Evolutionary conservation across 2,888 invertebrate genomes (phyloP).

Genomic region (Tyria jacobaeae): DNA sequence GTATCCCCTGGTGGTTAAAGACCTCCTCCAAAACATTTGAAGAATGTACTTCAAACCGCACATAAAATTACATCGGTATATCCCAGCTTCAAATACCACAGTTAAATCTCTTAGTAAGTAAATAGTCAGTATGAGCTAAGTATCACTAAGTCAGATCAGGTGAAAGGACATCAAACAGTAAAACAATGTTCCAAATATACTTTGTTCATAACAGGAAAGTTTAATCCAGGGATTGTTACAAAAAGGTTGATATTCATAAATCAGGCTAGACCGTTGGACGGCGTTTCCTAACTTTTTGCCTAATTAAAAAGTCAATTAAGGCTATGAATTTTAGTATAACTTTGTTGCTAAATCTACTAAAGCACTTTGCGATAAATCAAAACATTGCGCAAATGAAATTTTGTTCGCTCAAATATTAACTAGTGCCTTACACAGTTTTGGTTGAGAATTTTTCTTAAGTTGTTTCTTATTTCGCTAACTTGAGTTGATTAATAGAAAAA

Average conservation of each 20-base stretch:
- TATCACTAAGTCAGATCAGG: neutral
- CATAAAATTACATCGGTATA: neutral
- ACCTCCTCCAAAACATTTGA: no score
- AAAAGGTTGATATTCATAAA: slow-evolving; percentile 48
- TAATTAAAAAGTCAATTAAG: slow-evolving; percentile 73
- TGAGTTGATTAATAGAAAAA: neutral
- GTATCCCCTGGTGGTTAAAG: no score
- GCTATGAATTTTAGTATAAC: slow-evolving; percentile 49
- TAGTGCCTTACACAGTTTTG: slow-evolving; percentile 8
- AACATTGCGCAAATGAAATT: slow-evolving; percentile 42
- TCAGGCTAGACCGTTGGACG: slow-evolving; percentile 47
- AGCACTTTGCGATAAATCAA: slow-evolving; percentile 46
- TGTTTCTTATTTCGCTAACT: neutral
- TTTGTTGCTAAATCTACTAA: slow-evolving; percentile 49
- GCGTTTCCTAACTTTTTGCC: slow-evolving; percentile 59
- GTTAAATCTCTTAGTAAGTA: neutral
- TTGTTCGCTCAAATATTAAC: slow-evolving; percentile 18
- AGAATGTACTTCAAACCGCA: no score
- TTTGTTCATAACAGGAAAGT: slow-evolving; percentile 20
- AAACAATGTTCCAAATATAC: slow-evolving; percentile 7
- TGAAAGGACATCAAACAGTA: slow-evolving; percentile 2
- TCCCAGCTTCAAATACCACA: neutral
- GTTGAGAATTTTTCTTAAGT: neutral
- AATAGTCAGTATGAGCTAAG: neutral
- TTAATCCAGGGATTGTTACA: slow-evolving; percentile 25